Conservation (phyloP, 2,888 invertebrate genomes). For the Papilio gigon region DNA sequence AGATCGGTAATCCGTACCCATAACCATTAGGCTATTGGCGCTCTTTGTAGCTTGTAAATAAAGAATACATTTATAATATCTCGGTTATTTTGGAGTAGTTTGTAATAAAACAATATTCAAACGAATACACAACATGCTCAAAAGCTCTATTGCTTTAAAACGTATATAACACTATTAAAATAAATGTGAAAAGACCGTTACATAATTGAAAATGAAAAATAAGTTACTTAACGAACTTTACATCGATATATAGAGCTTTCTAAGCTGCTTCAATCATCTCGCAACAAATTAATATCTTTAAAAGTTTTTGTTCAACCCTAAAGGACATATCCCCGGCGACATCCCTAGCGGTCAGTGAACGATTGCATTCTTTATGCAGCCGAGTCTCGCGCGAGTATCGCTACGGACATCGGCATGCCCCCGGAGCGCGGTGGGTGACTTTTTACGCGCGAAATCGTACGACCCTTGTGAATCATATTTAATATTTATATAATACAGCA, state of each 20-base stretch:
- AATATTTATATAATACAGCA: conserved; percentile 39
- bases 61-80: no score
- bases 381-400: conserved; percentile 22
- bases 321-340: conserved; percentile 28
- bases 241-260: conserved; percentile 43
- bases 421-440: conserved; percentile 25
- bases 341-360: conserved; percentile 29
- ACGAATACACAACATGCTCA: no score
- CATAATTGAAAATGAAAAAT: background rate
- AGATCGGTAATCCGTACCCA: no score
- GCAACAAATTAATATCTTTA: conserved; percentile 39
- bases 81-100: no score
- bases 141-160: no score
- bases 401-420: conserved; percentile 36
- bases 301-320: conserved; percentile 11
- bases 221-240: background rate
- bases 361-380: conserved; percentile 23
- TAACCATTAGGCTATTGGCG: no score
- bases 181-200: background rate
- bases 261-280: conserved; percentile 5
- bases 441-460: conserved; percentile 30
- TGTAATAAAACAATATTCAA: no score
- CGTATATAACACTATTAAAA: no score
- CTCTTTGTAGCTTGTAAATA: no score
- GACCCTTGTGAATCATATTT: conserved; percentile 35